These are phyloP conservation scores for Chloebia gouldiae DNA, from an alignment of 2,113 vertebrate genomes.

Conservation along the genomic window DNA sequence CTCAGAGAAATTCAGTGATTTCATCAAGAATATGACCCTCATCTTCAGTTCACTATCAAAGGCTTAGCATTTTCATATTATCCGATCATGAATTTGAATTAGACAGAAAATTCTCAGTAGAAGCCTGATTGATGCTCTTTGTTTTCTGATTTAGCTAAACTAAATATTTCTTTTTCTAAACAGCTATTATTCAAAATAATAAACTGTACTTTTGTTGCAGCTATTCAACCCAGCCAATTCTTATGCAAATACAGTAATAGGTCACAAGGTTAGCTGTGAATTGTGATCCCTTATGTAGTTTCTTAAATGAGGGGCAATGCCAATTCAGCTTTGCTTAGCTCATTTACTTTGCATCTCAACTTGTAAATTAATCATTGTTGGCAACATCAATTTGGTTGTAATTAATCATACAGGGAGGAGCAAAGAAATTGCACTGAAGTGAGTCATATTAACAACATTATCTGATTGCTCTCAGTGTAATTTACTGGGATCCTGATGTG, in stretches of 20 bases:
- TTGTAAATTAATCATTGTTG: slow-evolving; percentile 80
- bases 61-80: not conserved
- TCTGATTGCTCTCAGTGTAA: slow-evolving; percentile 72
- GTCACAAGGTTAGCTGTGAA: slow-evolving; percentile 10
- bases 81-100: not conserved
- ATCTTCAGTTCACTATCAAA: not conserved
- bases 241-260: slow-evolving; percentile 13
- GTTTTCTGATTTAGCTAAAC: not conserved
- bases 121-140: not conserved
- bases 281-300: slow-evolving; percentile 52
- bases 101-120: not conserved
- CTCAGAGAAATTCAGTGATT: not conserved
- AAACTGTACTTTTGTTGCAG: slow-evolving; percentile 7
- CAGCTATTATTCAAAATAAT: not conserved
- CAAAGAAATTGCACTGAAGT: slow-evolving; percentile 67
- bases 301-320: slow-evolving; percentile 65
- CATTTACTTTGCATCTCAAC: slow-evolving; percentile 74
- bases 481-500: slow-evolving; percentile 68
- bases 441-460: slow-evolving; percentile 69
- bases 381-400: slow-evolving; percentile 77
- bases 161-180: not conserved
- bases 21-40: not conserved
- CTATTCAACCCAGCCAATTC: slow-evolving; percentile 5
- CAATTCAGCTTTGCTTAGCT: slow-evolving; percentile 74
- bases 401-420: slow-evolving; percentile 79